A percentile compares a stretch with the other conserved stretches of the same genome.
phyloP scores from a whole-genome alignment of 2,797 vertebrate species.

The Falco columbarius region DNA sequence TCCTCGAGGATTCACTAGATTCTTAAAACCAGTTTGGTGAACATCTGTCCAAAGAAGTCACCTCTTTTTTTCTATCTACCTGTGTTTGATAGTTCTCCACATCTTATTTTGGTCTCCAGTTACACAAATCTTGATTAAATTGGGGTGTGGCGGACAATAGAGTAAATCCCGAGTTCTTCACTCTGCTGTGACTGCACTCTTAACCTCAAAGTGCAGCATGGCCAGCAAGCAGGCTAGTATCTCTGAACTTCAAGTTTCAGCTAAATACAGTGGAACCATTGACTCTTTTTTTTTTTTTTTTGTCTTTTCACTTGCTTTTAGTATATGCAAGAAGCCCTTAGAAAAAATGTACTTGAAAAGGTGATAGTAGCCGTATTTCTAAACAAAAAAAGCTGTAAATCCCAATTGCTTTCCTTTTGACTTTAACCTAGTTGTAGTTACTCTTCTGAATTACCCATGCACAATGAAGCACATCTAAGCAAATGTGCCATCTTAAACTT shows the following conservation, averaged over 20 bases:
- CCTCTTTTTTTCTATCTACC: not conserved
- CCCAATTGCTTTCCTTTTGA: not conserved
- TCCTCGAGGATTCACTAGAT: not conserved
- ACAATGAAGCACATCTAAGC: not conserved
- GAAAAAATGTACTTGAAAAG: not conserved
- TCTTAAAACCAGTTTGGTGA: not conserved
- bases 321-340: not conserved
- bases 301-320: not conserved
- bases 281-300: not conserved
- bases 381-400: constrained; percentile 3
- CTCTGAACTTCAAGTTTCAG: not conserved
- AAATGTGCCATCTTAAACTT: constrained; percentile 28
- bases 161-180: not conserved
- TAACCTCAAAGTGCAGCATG: not conserved
- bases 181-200: not conserved
- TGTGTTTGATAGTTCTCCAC: not conserved
- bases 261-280: not conserved
- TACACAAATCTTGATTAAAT: not conserved
- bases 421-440: not conserved
- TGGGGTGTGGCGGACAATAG: not conserved
- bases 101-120: not conserved
- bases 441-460: not conserved
- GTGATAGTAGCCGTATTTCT: not conserved
- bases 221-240: not conserved
- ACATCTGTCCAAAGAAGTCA: not conserved